phyloP scores from a whole-genome alignment of 2,113 vertebrate species.

The Ailuropoda melanoleuca region DNA sequence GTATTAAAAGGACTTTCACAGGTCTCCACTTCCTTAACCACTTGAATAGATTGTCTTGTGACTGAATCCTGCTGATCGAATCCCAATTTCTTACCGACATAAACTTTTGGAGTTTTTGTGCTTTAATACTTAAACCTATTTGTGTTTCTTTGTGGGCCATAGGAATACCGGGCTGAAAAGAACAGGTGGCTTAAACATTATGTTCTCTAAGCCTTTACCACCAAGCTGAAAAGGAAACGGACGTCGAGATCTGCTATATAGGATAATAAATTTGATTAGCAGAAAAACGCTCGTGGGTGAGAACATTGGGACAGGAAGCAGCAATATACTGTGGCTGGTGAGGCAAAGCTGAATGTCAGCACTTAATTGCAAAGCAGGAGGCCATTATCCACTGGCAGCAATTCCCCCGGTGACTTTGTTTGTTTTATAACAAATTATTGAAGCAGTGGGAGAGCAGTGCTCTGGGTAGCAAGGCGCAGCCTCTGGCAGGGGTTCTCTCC shows the following conservation, averaged over 20 bases:
- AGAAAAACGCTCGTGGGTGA: slow-evolving; percentile 30
- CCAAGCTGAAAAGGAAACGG: slow-evolving; percentile 40
- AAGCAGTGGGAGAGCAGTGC: slow-evolving; percentile 13
- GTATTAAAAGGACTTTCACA: background rate
- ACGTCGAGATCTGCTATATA: slow-evolving; percentile 36
- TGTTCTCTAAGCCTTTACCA: slow-evolving; percentile 27
- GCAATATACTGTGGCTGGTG: slow-evolving; percentile 9
- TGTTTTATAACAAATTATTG: slow-evolving; percentile 65
- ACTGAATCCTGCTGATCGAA: background rate
- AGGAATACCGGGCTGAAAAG: background rate
- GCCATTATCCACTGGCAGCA: slow-evolving; percentile 44
- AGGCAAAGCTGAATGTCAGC: slow-evolving; percentile 47
- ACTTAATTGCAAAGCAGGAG: slow-evolving; percentile 64
- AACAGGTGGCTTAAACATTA: slow-evolving; percentile 56
- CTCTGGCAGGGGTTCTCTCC: background rate
- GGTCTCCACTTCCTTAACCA: background rate
- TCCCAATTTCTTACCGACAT: background rate
- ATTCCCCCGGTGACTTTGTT: slow-evolving; percentile 39
- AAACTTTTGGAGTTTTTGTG: background rate
- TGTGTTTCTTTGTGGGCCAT: background rate
- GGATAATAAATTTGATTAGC: slow-evolving; percentile 64
- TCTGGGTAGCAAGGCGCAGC: background rate
- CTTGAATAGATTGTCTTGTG: background rate
- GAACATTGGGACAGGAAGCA: slow-evolving; percentile 34
- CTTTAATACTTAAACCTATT: slow-evolving; percentile 8